A percentile compares a stretch with the other conserved stretches of the same genome.
phyloP scores from a whole-genome alignment of 2,113 vertebrate genomes.

The Bos taurus region ARS-UCD2.0 NC_037335.1:110074501-110075000 shows the following conservation, averaged over 20 bases:
- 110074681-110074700: not conserved
- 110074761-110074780: not conserved
- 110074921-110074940: not conserved
- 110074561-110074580: not conserved
- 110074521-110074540: slow-evolving; percentile 1
- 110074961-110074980: not conserved
- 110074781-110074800: not conserved
- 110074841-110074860: not conserved
- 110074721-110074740: not conserved
- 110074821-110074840: not conserved
- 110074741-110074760: not conserved
- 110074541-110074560: not conserved
- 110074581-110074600: not conserved
- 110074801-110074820: not conserved
- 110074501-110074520: not conserved
- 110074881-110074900: not conserved
- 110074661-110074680: not conserved
- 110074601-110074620: not conserved
- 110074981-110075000: not conserved
- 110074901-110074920: not conserved
- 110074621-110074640: not conserved
- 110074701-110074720: not conserved
- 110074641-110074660: not conserved
- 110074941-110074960: not conserved
- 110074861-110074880: not conserved